Conservation (phyloP, 2,888 invertebrate species). For the Octodonta nipae region DNA sequence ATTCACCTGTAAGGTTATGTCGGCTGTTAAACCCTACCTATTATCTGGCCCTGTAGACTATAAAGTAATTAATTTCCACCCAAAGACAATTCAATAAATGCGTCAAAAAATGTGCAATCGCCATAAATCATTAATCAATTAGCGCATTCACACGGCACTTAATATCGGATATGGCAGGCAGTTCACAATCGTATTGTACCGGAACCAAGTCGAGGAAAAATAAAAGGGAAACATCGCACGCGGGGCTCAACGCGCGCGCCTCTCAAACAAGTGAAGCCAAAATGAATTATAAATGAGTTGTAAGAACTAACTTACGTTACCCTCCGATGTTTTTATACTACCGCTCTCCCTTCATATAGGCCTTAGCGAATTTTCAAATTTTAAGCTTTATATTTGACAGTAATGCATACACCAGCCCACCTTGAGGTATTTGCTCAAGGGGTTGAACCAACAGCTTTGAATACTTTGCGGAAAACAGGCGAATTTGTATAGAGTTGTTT, state of each 20-base stretch:
- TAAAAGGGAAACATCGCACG: slow-evolving; percentile 19
- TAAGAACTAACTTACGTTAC: slow-evolving; percentile 38
- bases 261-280: slow-evolving; percentile 24
- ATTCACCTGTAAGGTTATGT: too few relatives aligned
- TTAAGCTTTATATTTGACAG: slow-evolving; percentile 27
- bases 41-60: too few relatives aligned
- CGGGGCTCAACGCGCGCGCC: slow-evolving; percentile 17
- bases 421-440: too few relatives aligned
- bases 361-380: slow-evolving; percentile 29
- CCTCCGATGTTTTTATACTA: slow-evolving; percentile 30
- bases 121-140: slow-evolving; percentile 20
- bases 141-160: slow-evolving; percentile 18
- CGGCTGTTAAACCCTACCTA: too few relatives aligned
- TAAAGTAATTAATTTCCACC: too few relatives aligned
- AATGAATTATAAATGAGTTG: slow-evolving; percentile 37
- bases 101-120: not conserved
- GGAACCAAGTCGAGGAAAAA: slow-evolving; percentile 2
- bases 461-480: too few relatives aligned
- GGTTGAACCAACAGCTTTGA: too few relatives aligned
- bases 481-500: too few relatives aligned
- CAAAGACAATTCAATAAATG: too few relatives aligned
- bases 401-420: slow-evolving; percentile 10
- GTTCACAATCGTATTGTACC: not conserved
- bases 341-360: slow-evolving; percentile 21
- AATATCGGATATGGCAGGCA: slow-evolving; percentile 25